Evolutionary conservation across 2,113 vertebrate genomes (phyloP).

Genomic region (Syngnathus typhle): DNA sequence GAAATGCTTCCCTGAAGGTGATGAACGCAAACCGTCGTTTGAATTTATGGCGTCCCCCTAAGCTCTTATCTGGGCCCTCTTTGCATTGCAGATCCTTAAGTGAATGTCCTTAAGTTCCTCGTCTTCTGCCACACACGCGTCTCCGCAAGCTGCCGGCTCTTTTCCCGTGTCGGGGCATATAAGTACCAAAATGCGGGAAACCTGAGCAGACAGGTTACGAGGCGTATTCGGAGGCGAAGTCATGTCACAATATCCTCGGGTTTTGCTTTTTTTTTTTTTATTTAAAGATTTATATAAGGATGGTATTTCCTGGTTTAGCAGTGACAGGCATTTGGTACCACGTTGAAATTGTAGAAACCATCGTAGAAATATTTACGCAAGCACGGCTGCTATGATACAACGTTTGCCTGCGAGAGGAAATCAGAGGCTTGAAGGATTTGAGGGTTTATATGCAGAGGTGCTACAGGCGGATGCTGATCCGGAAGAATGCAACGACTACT

Average conservation of each 20-base stretch:
- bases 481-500: neutral
- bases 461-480: constrained; percentile 33
- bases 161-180: constrained; percentile 51
- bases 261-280: constrained; percentile 41
- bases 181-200: constrained; percentile 63
- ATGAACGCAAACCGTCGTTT: neutral
- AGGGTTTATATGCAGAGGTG: constrained; percentile 39
- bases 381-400: constrained; percentile 27
- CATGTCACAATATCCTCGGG: constrained; percentile 44
- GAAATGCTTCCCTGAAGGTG: neutral
- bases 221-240: constrained; percentile 52
- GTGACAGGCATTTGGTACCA: neutral
- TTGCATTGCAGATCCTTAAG: neutral
- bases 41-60: neutral
- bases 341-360: neutral
- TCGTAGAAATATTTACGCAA: constrained; percentile 3
- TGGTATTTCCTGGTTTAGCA: neutral
- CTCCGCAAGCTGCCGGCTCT: constrained; percentile 27
- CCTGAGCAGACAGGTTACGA: constrained; percentile 66
- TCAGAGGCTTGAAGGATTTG: constrained; percentile 35
- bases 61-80: neutral
- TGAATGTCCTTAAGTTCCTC: neutral
- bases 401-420: constrained; percentile 28
- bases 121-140: neutral
- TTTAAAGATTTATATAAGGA: constrained; percentile 30